Base-by-base conservation (phyloP, 2,113 vertebrate genomes). In the Bombycilla garrulus region DNA sequence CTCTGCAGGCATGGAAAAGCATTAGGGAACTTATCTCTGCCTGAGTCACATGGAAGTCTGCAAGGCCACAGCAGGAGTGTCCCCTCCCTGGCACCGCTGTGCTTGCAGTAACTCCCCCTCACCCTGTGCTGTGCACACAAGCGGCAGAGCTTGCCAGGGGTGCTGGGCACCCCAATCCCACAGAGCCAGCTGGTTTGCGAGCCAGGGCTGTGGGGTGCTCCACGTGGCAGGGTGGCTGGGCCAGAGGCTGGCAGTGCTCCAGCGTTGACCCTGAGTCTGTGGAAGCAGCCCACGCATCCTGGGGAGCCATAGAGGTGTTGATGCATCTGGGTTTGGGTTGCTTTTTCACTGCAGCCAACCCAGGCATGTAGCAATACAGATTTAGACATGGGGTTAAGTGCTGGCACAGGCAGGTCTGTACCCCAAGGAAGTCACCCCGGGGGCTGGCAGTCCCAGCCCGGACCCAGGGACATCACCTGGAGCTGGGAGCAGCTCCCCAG, bases 311-410 rank as follows among this genome's bases (percentile, higher is more conserved):
- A 1, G 23, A 11, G 36, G 21, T 57, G 47, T 45, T 3, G 10
- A 31, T 33, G 23, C 10, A 20, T 10, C 12, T 14, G 12, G 11
- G 5, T 64, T 81, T 77, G 33, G 9, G 58, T 48, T 64, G 31
- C 25, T 72, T 67, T 83, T 84, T 51, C 50, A 31, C 40, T 65
- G 51, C 28, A 42, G 28, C 42, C 65, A 42, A 25, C 35, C 5
- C 0, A 0, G 23, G 47, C 6, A 24, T 0, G 6, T 26, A 38
- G 18, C 0, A 1, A 36, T 45, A 48, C 16, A n/a, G 16, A 7
- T 66, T 79, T 66, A 74, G 47, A 45, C 12, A 10, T 2, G 18
- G 24, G 17, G 11, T 67, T 45, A 50, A 60, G 31, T 35, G 19
- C 53, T 67, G 45, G 29, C 56, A 47, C 17, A 42, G 65, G 17